Conservation (phyloP, 2,888 invertebrate genomes). For the Nysson spinosus region DNA sequence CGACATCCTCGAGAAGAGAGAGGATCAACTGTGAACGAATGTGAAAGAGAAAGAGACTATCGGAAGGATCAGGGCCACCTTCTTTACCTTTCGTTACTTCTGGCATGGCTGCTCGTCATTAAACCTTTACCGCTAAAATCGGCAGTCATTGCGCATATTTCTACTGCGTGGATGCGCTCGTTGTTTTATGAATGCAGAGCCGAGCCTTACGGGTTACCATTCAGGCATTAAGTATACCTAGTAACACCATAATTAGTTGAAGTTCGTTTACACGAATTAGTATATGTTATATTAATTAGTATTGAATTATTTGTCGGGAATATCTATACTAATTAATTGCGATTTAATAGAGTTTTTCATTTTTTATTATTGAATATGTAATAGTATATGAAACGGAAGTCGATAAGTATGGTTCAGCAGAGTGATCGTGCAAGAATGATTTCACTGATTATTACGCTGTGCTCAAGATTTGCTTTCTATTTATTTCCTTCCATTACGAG, state of each 20-base stretch:
- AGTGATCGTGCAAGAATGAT: not conserved
- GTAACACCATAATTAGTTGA: no score
- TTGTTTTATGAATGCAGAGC: not conserved
- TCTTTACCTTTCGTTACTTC: constrained; percentile 36
- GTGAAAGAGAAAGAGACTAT: not conserved
- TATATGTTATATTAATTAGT: no score
- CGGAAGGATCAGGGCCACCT: constrained; percentile 18
- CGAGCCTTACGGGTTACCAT: no score
- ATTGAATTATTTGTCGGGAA: no score
- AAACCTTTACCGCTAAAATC: constrained; percentile 36
- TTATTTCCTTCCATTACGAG: not conserved
- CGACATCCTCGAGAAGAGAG: constrained; percentile 1
- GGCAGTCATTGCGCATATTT: constrained; percentile 15
- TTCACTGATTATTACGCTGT: constrained; percentile 5
- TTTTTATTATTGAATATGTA: no score
- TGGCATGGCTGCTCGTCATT: constrained; percentile 47
- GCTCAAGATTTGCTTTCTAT: constrained; percentile 6
- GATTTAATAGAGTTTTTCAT: no score
- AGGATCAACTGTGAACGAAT: not conserved
- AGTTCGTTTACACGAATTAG: no score
- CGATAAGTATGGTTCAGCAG: not conserved
- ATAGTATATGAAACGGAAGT: not conserved
- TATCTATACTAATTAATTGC: no score
- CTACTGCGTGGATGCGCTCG: not conserved
- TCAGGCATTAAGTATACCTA: no score